These are phyloP conservation scores for Crenuchus spilurus DNA, from an alignment of 2,797 vertebrate genomes.

Conservation along the genomic window DNA sequence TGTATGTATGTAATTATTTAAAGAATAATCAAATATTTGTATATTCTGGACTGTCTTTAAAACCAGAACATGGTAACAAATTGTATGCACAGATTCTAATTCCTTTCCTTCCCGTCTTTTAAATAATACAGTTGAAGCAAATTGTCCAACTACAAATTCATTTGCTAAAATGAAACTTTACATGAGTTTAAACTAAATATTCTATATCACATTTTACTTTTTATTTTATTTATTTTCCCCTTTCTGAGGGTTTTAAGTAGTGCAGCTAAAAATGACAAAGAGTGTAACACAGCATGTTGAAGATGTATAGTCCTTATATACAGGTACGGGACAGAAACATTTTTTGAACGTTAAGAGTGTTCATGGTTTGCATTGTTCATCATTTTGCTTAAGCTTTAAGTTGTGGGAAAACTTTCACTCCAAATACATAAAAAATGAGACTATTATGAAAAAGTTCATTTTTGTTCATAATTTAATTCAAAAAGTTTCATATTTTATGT, in stretches of 20 bases:
- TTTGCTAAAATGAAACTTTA: neutral
- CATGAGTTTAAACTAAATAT: neutral
- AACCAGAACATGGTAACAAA: neutral
- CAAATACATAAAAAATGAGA: too few species aligned
- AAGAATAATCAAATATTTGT: neutral
- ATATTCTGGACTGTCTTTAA: neutral
- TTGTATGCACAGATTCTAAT: neutral
- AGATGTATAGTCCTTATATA: neutral
- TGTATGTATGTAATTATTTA: too few species aligned
- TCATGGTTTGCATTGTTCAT: neutral
- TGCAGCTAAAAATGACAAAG: conserved; percentile 6
- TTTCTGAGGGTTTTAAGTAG: neutral
- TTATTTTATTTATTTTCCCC: neutral
- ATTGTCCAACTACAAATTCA: neutral
- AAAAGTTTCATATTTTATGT: too few species aligned
- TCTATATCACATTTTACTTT: neutral
- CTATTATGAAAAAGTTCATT: too few species aligned
- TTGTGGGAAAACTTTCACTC: neutral
- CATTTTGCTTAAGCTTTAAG: neutral
- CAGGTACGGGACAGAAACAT: neutral
- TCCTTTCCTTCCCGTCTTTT: too few species aligned
- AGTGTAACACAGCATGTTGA: conserved; percentile 5
- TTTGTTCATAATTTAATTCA: too few species aligned
- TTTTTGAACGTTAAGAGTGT: neutral
- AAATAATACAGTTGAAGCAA: neutral